These are phyloP conservation scores for Phataginus tetradactyla DNA, from an alignment of 2,797 vertebrate genomes.

Conservation along the genomic window DNA sequence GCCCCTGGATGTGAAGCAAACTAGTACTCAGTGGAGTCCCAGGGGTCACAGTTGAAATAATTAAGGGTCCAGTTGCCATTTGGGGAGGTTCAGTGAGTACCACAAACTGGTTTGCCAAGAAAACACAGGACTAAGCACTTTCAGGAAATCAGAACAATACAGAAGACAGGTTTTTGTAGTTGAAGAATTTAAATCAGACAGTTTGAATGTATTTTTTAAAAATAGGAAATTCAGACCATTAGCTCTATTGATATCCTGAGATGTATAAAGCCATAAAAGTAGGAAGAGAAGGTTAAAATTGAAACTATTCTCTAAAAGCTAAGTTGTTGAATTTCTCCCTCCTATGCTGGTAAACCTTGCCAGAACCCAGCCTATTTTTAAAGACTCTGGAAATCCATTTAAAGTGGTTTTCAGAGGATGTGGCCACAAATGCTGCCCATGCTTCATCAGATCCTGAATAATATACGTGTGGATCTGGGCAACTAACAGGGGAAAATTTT, in stretches of 20 bases:
- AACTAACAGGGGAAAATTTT: constrained; percentile 77
- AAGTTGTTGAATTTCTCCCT: constrained; percentile 26
- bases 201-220: neutral
- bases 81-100: neutral
- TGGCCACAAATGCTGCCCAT: constrained; percentile 76
- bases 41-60: constrained; percentile 31
- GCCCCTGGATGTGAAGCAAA: constrained; percentile 42
- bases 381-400: constrained; percentile 76
- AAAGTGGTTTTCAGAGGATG: constrained; percentile 77
- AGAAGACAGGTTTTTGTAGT: constrained; percentile 37
- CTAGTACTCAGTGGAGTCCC: neutral
- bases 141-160: neutral
- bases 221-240: constrained; percentile 49
- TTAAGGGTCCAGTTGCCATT: constrained; percentile 26
- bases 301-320: constrained; percentile 63
- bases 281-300: constrained; percentile 49
- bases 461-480: constrained; percentile 77
- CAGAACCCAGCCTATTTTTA: constrained; percentile 67
- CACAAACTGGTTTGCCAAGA: constrained; percentile 46
- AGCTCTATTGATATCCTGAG: constrained; percentile 34
- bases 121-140: constrained; percentile 34
- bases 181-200: constrained; percentile 35
- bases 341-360: neutral
- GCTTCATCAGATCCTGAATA: constrained; percentile 80
- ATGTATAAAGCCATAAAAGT: constrained; percentile 16